Evolutionary conservation across 92 coral and sea anemone genomes (phyloP), one percentile per base, ranked within the genome.

Genomic region (Paramuricea clavata): DNA sequence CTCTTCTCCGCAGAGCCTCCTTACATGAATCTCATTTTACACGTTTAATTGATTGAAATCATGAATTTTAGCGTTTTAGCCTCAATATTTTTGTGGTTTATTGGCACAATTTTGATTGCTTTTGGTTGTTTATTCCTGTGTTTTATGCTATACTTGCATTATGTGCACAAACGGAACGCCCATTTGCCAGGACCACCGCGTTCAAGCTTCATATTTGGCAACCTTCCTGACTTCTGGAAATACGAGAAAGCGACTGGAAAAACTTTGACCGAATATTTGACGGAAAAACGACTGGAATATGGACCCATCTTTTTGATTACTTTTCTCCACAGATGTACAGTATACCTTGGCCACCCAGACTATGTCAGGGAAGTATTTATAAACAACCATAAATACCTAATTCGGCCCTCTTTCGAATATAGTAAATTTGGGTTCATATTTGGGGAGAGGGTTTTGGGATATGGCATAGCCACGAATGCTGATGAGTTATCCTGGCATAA

Each of bases 161-260:
- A 47, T 47, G 1, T 47, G 13, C 54, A 47, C 54, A 10, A 47
- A 47, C 19, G 54, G 15, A 10, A 47, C 54, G 54, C 54, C 13
- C 54, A 47, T 47, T 47, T 47, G 54, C 54, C 54, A 47, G 54
- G n/a, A n/a, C n/a, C n/a, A n/a, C n/a, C n/a, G n/a, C n/a, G n/a
- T n/a, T n/a, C n/a, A n/a, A n/a, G n/a, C n/a, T n/a, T n/a, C n/a
- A n/a, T n/a, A n/a, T n/a, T n/a, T n/a, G n/a, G n/a, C n/a, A n/a
- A n/a, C n/a, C 69, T 61, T 25, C 5, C 69, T 5, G 69, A 61
- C 69, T 5, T 2, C 27, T 61, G 69, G 69, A 61, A 61, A 61
- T 61, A 61, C 69, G 13, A 47, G 54, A 61, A 61, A 61, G 28
- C 31, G 30, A 25, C 12, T n/a, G n/a, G n/a, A n/a, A n/a, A n/a